Base-by-base conservation (phyloP, 2,113 vertebrate genomes). In the Nothoprocta perdicaria region DNA sequence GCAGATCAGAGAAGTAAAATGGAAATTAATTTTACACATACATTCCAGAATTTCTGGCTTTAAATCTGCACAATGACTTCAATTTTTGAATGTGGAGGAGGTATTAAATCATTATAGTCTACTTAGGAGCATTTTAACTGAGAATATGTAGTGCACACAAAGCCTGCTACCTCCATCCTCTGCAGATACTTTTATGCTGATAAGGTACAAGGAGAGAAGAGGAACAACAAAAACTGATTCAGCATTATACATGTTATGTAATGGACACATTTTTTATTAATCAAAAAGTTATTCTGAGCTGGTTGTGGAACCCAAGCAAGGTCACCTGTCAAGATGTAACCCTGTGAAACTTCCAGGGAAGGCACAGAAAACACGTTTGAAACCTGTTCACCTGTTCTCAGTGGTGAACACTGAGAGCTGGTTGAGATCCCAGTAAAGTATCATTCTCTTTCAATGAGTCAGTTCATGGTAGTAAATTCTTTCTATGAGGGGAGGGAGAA, bases 1-100 rank as follows among this genome's bases (percentile, higher is more conserved):
- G 38, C 83, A 84, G 89, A 96, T 79, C 93, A 92, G 86, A 84
- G 90, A 71, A 90, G 72, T 63, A 88, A 86, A 93, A 96, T 89
- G 80, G 82, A 95, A 95, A 97, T 92, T 79, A 78, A 88, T 90
- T 94, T 80, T 74, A 84, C 68, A 53, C 80, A 94, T 73, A 81
- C 71, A 90, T 96, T 86, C 77, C 74, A 90, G 71, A 72, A 94
- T 91, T 95, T 93, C 80, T 94, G 71, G 69, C 78, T 90, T 93
- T 92, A 84, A 91, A 88, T 84, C 71, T 93, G 76, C 46, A 77
- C 69, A 84, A 60, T 53, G 77, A 91, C 89, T 83, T 84, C 13
- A 95, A 76, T 78, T 94, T 61, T 69, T 81, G 66, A 84, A 88
- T 80, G 52, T 6, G 4, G 45, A 84, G 50, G 84, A 31, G 86